Base-by-base conservation (phyloP, 2,888 invertebrate species). In the Amorpha juglandis region DNA sequence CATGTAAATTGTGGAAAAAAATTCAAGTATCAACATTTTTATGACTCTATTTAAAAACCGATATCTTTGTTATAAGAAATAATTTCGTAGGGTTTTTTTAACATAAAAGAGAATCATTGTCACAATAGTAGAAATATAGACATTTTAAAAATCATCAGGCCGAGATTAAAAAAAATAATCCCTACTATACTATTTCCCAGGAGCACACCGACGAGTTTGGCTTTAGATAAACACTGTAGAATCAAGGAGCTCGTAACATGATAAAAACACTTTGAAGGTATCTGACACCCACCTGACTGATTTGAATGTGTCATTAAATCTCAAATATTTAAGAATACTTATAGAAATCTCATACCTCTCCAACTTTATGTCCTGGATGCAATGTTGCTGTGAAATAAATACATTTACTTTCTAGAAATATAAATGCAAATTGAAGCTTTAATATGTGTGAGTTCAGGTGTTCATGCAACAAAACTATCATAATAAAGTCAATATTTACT, bases 81-180 rank as follows among this genome's bases (percentile, higher is more conserved):
- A 12, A 11, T 14, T 50, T 50, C 19, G 19, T 9, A 50, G 19
- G 9, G 9, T 9, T 50, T 50, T 50, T 19, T 50, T 11, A 48
- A 27, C 79, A 91, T 89, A 91, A 92, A 86, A 78, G 85, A 75
- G 71, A 73, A 76, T 76, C 81, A 76, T 81, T 79, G 80, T 87
- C 90, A 87, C 82, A 87, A 88, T 87, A 91, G 89, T 89, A 90
- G 91, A 91, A 91, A 91, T 80, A 87, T 83, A 92, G 92, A 92
- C 90, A 92, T 90, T 90, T 87, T 88, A 89, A 90, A 90, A 82
- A 89, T 90, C 90, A 91, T 92, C 91, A 90, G 79, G 72, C 75
- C 76, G 73, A 74, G 69, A 80, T 78, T 78, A 79, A 83, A 81
- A 83, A 81, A 78, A 83, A 81, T 79, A 77, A 74, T 74, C 79